These are phyloP conservation scores for Acanthococcus lagerstroemiae DNA, from an alignment of 2,888 invertebrate species.

Conservation along the genomic window DNA sequence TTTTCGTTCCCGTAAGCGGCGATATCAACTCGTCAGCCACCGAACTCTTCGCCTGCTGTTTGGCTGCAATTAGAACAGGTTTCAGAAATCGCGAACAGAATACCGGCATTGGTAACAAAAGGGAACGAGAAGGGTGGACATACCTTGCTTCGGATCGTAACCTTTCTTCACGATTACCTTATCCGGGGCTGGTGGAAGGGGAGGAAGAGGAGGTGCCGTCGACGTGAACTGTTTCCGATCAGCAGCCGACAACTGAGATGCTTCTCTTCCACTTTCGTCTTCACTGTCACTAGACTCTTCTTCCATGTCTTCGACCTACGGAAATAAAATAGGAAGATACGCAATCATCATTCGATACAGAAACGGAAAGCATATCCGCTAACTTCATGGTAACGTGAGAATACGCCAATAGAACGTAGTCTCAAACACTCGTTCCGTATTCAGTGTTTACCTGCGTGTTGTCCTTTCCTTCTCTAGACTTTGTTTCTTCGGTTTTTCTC, in stretches of 20 bases:
- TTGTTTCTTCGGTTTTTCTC: constrained; percentile 33
- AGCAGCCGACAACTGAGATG: constrained; percentile 36
- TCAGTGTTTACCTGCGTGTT: constrained; percentile 42
- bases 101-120: no score
- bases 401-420: no score
- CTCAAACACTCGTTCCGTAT: no score
- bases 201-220: constrained; percentile 44
- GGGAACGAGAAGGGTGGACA: no score
- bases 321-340: neutral
- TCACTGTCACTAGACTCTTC: constrained; percentile 67
- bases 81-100: no score
- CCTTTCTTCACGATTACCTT: constrained; percentile 89
- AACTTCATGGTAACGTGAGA: neutral
- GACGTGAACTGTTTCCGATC: constrained; percentile 7
- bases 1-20: constrained; percentile 95
- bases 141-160: constrained; percentile 86
- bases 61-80: constrained; percentile 41
- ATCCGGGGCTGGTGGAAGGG: constrained; percentile 77
- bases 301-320: constrained; percentile 79
- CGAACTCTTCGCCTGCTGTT: constrained; percentile 47
- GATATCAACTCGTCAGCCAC: constrained; percentile 89
- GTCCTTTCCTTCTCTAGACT: constrained; percentile 42
- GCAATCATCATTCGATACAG: neutral
- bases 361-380: neutral
- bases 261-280: constrained; percentile 45